These are phyloP conservation scores for Threskiornis aethiopicus DNA, from an alignment of 2,797 vertebrate genomes.

Conservation along the genomic window DNA sequence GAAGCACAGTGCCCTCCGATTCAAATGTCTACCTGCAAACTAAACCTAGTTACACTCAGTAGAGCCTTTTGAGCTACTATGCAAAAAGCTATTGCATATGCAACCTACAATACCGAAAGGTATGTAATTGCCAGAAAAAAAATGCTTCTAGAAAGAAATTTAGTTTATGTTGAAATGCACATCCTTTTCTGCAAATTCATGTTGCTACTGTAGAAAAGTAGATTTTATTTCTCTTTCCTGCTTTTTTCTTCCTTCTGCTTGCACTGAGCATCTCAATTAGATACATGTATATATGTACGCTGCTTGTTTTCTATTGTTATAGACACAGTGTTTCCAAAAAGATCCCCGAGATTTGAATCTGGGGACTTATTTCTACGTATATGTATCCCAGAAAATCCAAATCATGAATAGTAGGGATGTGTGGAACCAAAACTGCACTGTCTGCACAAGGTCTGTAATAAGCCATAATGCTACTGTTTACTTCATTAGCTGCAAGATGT, in stretches of 20 bases:
- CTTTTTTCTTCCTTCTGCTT: neutral
- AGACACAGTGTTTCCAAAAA: neutral
- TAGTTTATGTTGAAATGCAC: neutral
- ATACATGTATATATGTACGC: neutral
- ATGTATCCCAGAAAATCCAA: neutral
- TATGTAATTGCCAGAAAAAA: neutral
- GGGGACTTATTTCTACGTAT: neutral
- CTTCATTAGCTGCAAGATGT: slow-evolving; percentile 14
- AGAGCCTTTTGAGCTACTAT: neutral
- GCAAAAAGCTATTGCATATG: neutral
- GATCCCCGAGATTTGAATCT: neutral
- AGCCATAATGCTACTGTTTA: neutral
- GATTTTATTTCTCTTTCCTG: neutral
- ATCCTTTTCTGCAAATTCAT: neutral
- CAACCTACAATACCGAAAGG: neutral
- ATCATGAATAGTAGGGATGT: neutral
- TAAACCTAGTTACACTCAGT: neutral
- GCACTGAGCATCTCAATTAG: neutral
- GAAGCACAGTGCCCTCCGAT: neutral
- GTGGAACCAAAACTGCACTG: neutral
- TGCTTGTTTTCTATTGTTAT: neutral
- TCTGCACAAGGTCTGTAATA: neutral
- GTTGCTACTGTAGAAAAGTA: neutral
- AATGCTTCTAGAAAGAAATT: neutral
- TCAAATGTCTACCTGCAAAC: neutral